Conservation (phyloP, 2,113 vertebrate species). For the Antechinus flavipes region DNA sequence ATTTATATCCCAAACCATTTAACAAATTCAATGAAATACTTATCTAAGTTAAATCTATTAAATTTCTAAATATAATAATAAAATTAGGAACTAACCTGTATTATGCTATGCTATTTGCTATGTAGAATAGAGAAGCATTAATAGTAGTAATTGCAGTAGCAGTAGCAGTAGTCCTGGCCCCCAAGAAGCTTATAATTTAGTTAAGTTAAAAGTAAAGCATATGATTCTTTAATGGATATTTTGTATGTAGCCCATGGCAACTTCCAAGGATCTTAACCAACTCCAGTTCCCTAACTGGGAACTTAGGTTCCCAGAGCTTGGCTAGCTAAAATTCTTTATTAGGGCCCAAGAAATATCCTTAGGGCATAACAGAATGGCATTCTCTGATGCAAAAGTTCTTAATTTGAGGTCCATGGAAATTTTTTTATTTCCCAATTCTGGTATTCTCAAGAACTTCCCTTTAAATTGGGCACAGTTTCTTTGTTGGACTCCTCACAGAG, state of each 20-base stretch:
- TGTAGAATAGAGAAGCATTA: not conserved
- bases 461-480: too few species aligned
- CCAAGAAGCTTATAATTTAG: not conserved
- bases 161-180: not conserved
- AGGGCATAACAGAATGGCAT: not conserved
- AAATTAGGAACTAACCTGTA: not conserved
- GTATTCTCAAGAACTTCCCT: too few species aligned
- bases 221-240: too few species aligned
- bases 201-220: not conserved
- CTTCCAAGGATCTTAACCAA: too few species aligned
- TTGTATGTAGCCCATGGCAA: too few species aligned
- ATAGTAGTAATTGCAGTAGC: not conserved
- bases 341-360: too few species aligned
- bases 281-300: too few species aligned
- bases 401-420: not conserved
- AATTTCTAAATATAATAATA: not conserved
- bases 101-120: not conserved
- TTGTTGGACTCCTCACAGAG: too few species aligned
- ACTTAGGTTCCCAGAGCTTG: too few species aligned
- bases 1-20: constrained; percentile 27
- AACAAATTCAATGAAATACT: constrained; percentile 7
- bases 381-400: not conserved
- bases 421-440: not conserved
- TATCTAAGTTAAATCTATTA: not conserved
- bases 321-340: too few species aligned